Evolutionary conservation across 2,113 vertebrate species (phyloP), one percentile per base, ranked within the genome.

Genomic region (Melanostigma gelatinosum): DNA sequence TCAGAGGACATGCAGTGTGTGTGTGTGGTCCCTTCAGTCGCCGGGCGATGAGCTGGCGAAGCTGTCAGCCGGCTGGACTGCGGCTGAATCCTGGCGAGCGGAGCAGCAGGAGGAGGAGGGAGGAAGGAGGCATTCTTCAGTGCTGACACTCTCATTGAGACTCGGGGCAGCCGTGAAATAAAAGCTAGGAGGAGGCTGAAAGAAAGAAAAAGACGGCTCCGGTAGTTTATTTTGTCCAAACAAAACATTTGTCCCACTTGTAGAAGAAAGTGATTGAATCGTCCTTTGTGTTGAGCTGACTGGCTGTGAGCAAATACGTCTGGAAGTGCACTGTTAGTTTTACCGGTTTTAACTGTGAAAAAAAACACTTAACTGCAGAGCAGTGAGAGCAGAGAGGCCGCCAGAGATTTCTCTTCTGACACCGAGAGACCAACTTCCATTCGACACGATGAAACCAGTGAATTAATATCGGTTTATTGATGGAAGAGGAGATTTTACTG

Each of bases 21-120:
- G 82, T 88, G 93, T 92, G 93, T 94, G 93, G 93, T 94, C 93
- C 88, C 82, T 89, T 91, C 90, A 89, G 90, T 89, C 81, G 11
- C 42, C 42, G 42, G 42, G 42, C 42, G 1, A 46, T 46, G 44
- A 15, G 44, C 3, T 4, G 44, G 83, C 76, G 85, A 52, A 79
- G 66, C 88, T 87, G 90, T 93, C 89, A 91, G 82, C 66, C 1
- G 84, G 80, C 87, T 75, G 87, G 83, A 86, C 48, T 71, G 62
- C 34, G 72, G 77, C 70, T 80, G 85, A 88, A 81, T 84, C 87
- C 84, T 8, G 63, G 87, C 72, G 38, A 40, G 38, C 38, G 12
- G 42, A 44, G 44, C 44, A 46, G 44, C 44, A 46, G 40, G 40
- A 42, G 9, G 40, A 42, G 64, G 88, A 80, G 84, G 84, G 40